These are phyloP conservation scores for Ganaspis brasiliensis DNA, from an alignment of 2,888 invertebrate species.

Conservation along the genomic window DNA sequence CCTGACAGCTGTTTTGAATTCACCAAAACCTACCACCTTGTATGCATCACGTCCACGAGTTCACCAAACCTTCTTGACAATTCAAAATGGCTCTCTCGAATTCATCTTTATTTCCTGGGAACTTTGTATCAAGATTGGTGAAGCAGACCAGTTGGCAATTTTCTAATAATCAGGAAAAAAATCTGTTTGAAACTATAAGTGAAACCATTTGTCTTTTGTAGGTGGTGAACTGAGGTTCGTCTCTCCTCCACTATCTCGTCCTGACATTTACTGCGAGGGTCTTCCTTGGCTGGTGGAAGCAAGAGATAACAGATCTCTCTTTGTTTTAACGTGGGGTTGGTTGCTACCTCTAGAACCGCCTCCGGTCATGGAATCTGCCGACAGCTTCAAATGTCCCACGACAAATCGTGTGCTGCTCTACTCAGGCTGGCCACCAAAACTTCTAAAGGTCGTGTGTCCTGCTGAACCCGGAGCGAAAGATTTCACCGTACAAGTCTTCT, in stretches of 20 bases:
- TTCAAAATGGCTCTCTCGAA: no score
- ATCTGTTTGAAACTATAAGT: background rate
- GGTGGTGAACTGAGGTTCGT: conserved; percentile 86
- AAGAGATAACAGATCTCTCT: conserved; percentile 89
- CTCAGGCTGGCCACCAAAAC: conserved; percentile 85
- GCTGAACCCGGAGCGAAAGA: conserved; percentile 85
- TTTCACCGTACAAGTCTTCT: conserved; percentile 89
- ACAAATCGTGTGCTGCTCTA: conserved; percentile 91
- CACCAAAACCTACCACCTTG: no score
- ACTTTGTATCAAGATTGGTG: no score
- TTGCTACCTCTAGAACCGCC: conserved; percentile 86
- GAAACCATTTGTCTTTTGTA: conserved; percentile 47
- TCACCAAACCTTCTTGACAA: no score
- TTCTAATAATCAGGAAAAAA: no score
- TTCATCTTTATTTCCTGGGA: no score
- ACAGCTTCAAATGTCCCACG: conserved; percentile 85
- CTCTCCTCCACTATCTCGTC: conserved; percentile 84
- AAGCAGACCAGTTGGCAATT: no score
- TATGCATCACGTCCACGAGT: no score
- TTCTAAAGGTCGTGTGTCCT: conserved; percentile 87
- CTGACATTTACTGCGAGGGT: conserved; percentile 87
- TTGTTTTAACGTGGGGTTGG: conserved; percentile 91
- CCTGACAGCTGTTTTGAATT: no score
- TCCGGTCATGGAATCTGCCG: conserved; percentile 71
- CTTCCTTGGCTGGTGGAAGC: conserved; percentile 91